Conservation (phyloP, 2,797 vertebrate species). For the Cirrhinus molitorella region DNA sequence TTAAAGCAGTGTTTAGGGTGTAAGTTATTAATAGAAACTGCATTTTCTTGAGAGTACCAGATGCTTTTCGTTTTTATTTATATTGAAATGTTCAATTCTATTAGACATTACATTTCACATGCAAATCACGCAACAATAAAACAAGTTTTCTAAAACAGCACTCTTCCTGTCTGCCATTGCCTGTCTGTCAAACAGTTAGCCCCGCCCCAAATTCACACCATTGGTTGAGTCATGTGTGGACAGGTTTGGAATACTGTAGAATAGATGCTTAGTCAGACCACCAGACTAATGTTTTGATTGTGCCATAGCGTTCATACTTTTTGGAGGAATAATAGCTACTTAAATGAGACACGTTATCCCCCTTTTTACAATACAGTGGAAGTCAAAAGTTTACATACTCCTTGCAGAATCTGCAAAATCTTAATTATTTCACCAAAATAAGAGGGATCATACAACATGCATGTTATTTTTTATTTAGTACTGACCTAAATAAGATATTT, state of each 20-base stretch:
- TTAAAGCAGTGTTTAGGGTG: no score
- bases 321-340: not conserved
- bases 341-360: no score
- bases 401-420: no score
- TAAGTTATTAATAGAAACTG: no score
- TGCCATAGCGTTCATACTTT: not conserved
- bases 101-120: not conserved
- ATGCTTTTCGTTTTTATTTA: no score
- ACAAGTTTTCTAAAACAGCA: not conserved
- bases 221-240: not conserved
- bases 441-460: no score
- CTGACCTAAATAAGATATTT: no score
- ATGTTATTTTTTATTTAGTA: no score
- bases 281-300: not conserved
- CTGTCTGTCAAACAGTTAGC: not conserved
- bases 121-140: not conserved
- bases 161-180: not conserved
- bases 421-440: no score
- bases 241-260: not conserved
- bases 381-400: no score
- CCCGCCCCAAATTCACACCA: not conserved
- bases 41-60: no score
- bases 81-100: not conserved
- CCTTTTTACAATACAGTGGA: no score
- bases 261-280: not conserved